A percentile compares a stretch with the other conserved stretches of the same genome.
These are phyloP conservation scores for Malaclemys terrapin DNA, from an alignment of 2,113 vertebrate species.

Conservation along the genomic window DNA sequence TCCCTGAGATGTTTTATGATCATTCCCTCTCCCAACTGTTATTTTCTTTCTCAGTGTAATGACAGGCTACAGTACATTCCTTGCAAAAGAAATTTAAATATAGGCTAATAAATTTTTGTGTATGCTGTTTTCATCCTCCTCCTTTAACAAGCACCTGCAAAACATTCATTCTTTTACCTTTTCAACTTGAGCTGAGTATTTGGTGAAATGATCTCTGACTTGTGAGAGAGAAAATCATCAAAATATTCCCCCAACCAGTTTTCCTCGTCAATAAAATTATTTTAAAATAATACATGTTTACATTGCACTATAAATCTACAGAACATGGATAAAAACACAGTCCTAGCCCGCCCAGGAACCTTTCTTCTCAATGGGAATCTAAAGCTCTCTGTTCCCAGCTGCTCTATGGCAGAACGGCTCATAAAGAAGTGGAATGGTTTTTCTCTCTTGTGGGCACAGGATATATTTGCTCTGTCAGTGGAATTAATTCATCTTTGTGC, in stretches of 20 bases:
- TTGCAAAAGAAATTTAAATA: slow-evolving; percentile 46
- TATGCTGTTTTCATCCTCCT: neutral
- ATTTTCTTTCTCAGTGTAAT: slow-evolving; percentile 29
- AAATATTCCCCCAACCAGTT: neutral
- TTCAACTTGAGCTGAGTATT: neutral
- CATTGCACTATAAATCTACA: neutral
- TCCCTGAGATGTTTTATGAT: slow-evolving; percentile 42
- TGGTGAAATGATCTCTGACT: neutral
- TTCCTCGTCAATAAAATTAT: neutral
- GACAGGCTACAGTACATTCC: slow-evolving; percentile 1
- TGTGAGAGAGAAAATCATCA: neutral
- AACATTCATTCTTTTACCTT: slow-evolving; percentile 15
- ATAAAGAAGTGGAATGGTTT: neutral
- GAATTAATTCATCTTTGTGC: neutral
- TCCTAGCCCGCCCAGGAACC: neutral
- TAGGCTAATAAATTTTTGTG: slow-evolving; percentile 29
- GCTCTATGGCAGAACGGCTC: fast-evolving
- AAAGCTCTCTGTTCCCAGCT: slow-evolving; percentile 24
- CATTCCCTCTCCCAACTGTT: neutral
- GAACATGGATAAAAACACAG: slow-evolving; percentile 43
- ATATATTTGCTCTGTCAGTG: neutral
- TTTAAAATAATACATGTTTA: neutral
- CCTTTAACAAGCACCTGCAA: slow-evolving; percentile 17
- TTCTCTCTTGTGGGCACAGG: neutral
- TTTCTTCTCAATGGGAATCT: slow-evolving; percentile 12